Conservation (phyloP, 2,797 vertebrate species). For the Alcedo quadribrachys region DNA sequence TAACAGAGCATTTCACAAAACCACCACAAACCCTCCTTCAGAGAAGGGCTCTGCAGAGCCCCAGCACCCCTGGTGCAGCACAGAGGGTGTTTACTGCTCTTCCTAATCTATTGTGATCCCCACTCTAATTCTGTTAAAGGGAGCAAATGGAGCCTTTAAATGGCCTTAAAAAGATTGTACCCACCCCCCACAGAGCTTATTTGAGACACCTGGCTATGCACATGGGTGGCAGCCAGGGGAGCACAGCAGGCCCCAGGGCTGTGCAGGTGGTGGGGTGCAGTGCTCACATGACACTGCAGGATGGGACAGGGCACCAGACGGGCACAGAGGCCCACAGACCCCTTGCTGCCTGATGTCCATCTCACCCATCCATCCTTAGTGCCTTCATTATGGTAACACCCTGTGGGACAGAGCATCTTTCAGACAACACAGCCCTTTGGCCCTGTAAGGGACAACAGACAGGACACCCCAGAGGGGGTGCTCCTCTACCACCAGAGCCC, state of each 20-base stretch:
- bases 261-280: background rate
- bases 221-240: background rate
- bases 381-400: background rate
- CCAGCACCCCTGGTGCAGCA: background rate
- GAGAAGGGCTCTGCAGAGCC: background rate
- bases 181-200: background rate
- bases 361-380: background rate
- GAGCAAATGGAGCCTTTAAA: constrained; percentile 27
- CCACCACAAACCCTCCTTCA: background rate
- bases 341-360: background rate
- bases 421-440: background rate
- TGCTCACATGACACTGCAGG: background rate
- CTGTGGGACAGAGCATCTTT: accelerated
- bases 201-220: background rate
- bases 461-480: background rate
- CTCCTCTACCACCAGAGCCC: background rate
- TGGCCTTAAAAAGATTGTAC: constrained; percentile 23
- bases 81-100: background rate
- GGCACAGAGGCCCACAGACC: background rate
- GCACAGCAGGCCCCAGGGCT: background rate
- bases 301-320: background rate
- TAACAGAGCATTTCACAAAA: background rate
- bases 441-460: background rate
- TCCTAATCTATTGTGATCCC: background rate
- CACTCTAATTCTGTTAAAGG: background rate